Base-by-base conservation (phyloP, 2,888 invertebrate species). In the Alviniconcha strummeri region DNA sequence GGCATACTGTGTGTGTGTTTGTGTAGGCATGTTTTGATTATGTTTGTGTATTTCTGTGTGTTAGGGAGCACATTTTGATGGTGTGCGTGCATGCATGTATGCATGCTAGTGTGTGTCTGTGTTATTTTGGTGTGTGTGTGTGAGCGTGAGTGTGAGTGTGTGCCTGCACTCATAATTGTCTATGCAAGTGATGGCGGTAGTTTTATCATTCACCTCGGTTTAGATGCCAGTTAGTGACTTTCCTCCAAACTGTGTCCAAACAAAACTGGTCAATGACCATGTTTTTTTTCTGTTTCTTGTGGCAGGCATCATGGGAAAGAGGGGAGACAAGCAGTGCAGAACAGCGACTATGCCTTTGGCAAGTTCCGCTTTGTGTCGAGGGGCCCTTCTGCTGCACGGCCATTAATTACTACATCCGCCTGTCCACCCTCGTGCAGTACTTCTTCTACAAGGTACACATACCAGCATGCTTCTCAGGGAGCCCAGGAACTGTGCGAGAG, bases 301-400 rank as follows among this genome's bases (percentile, higher is more conserved):
- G 36, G 36, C 84, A 93, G 95, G 95, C 36, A 94, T 95, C 77
- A 94, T 95, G 92, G 95, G 95, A 4, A 95, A 89, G 95, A 95
- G 91, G 95, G 95, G n/a, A 93, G 95, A 60, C 95, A 95, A 90
- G 95, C 95, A 2, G 95, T 95, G 0, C 91, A 95, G 76, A 96
- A 96, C 88, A 96, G 97, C 0, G 98, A 98, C 93, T 98, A 97
- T 94, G 97, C 97, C 0, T 96, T 98, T 89, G 96, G 97, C 9
- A 96, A 96, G 89, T 98, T 98, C 93, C 95, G 95, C 57, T 97
- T 96, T 95, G 94, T 98, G 60, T 96, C 96, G 90, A 95, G 96
- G 96, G 90, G 95, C 96, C 19, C 93, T 98, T 17, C 94, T 98
- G 72, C 96, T 97, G 1, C 96, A 97, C 93, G 97, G 97, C 0